These are phyloP conservation scores for Porites lutea DNA, from an alignment of 64 coral and sea anemone species.

Conservation along the genomic window DNA sequence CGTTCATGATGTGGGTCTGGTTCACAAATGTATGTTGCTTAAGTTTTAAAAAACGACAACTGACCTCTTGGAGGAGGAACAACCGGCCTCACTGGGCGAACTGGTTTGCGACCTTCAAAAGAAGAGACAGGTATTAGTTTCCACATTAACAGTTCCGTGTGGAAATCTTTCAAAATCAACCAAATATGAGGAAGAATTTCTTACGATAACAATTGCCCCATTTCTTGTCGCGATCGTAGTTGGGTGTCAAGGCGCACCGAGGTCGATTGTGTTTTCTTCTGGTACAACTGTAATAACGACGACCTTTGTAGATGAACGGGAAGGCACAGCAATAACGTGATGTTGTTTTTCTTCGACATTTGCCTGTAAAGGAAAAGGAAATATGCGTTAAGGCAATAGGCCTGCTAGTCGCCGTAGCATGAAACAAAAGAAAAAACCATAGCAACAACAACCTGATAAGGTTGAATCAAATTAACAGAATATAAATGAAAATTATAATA, in stretches of 20 bases:
- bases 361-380: neutral
- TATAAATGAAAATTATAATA: no score
- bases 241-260: slow-evolving; percentile 58
- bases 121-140: neutral
- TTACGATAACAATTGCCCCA: slow-evolving; percentile 55
- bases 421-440: neutral
- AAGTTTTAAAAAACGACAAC: neutral
- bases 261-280: neutral
- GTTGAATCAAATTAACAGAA: no score
- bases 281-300: slow-evolving; percentile 46
- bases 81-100: slow-evolving; percentile 9
- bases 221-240: slow-evolving; percentile 42
- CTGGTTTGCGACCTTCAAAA: slow-evolving; percentile 46
- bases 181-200: neutral
- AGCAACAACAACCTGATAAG: neutral
- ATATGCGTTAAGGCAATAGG: neutral
- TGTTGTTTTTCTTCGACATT: slow-evolving; percentile 32
- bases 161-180: neutral
- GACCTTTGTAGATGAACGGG: slow-evolving; percentile 63
- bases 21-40: no score
- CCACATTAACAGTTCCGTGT: neutral
- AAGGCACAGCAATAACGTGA: slow-evolving; percentile 57
- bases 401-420: neutral
- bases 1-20: no score
- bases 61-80: slow-evolving; percentile 39